Evolutionary conservation across 2,797 vertebrate genomes (phyloP).

Genomic region (Hyperoplus lanceolatus): DNA sequence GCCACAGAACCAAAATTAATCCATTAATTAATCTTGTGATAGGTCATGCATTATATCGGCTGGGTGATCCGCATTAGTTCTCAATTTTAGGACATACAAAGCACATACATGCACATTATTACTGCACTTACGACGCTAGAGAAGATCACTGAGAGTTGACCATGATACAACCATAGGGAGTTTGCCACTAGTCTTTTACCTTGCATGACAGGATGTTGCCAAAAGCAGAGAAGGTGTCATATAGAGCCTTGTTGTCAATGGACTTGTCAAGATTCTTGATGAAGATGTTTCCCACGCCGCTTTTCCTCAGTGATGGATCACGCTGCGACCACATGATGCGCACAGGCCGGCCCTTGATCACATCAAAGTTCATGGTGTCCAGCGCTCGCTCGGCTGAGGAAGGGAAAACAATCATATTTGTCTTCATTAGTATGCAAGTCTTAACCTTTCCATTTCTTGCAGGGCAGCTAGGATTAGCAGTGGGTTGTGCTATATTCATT

Average conservation of each 20-base stretch:
- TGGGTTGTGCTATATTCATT: too few species aligned
- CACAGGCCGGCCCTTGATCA: conserved; percentile 97
- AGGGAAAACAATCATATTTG: conserved; percentile 12
- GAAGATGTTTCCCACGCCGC: conserved; percentile 98
- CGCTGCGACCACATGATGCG: conserved; percentile 99
- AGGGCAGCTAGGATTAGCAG: too few species aligned
- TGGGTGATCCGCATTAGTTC: too few species aligned
- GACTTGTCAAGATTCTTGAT: conserved; percentile 99
- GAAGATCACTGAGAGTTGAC: background rate
- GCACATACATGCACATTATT: conserved; percentile 37
- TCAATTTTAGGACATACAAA: conserved; percentile 10
- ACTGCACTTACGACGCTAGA: background rate
- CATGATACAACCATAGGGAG: background rate
- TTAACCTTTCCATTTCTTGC: too few species aligned
- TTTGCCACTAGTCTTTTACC: conserved; percentile 80
- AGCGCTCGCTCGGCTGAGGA: conserved; percentile 93
- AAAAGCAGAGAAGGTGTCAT: conserved; percentile 98
- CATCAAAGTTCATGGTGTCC: conserved; percentile 99
- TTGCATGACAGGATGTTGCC: conserved; percentile 99
- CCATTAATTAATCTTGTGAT: background rate
- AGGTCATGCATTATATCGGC: background rate
- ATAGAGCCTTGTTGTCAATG: conserved; percentile 98
- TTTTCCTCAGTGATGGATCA: conserved; percentile 97
- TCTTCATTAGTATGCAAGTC: too few species aligned
- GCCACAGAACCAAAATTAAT: background rate